Base-by-base conservation (phyloP, 2,797 vertebrate genomes). In the Tiaroga cobitis region DNA sequence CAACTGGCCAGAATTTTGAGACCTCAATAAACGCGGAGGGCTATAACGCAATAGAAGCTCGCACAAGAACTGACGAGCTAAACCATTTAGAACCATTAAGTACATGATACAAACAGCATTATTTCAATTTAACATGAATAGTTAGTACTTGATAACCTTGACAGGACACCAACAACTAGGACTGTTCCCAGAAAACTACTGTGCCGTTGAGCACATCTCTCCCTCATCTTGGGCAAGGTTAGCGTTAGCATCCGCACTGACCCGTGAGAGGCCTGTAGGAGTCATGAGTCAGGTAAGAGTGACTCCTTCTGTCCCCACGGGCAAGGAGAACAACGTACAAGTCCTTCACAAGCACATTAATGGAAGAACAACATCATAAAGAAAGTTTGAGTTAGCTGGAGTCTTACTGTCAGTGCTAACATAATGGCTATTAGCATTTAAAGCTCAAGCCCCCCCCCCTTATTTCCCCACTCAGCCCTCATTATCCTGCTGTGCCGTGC, bases 281-380 rank as follows among this genome's bases (percentile, higher is more conserved):
- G 92, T 88, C 81, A 92, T 95, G 95, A 95, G 94, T 96, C 95
- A 95, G 95, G 94, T 95, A 92, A 91, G 61, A 85, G 85, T 88
- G 92, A 88, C 92, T 80, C 63, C 74, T 29, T 85, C 46, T 81
- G 43, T 82, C 49, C 87, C 88, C 49, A n/a, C 2, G 4, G 79
- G 87, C 65, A 56, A 94, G 93, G 90, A 91, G 85, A 85, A 68
- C 24, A 91, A 91, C 89, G 85, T 90, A 91, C 89, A 91, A 81
- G 85, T 85, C 86, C 83, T 84, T 85, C 85, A 84, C 74, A 85
- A 76, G 88, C 87, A 81, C 76, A 89, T 90, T 86, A 90, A 72
- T 54, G n/a, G 21, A 61, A 21, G 54, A n/a, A 24, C 63, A 49
- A 5, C 24, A 26, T 91, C 88, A 77, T 88, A 49, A 89, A 74